Base-by-base conservation (phyloP, 2,888 invertebrate genomes). In the Melitaea athalia region DNA sequence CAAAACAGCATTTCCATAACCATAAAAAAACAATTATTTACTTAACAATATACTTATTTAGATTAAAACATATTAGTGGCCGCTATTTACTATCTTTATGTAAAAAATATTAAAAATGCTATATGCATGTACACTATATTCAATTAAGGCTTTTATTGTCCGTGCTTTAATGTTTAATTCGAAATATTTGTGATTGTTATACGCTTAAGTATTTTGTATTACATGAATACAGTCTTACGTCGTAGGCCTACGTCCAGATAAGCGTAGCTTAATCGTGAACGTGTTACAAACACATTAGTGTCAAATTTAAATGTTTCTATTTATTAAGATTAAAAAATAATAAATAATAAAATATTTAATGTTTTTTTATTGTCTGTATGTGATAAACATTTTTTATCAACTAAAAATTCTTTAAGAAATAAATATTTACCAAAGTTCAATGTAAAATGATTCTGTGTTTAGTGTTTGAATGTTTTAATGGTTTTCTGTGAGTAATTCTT, bases 161-260 rank as follows among this genome's bases (percentile, higher is more conserved):
- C 68, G 57, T 65, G 61, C 59, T 68, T 69, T 62, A 68, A 65
- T 60, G 52, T 70, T 68, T 60, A 52, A 65, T 68, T 78, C 73
- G 60, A 63, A 74, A 67, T 79, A 79, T 80, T 78, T 84, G 88
- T 89, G 86, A 87, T 86, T 80, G 72, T 75, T 74, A 77, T 84
- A 87, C 85, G 87, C 87, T 86, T 74, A 72, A 50, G 50, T 85
- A 77, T 67, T 68, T 63, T 42, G 69, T 69, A 68, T 64, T 67
- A 67, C 63, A 63, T 66, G 45, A 72, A 64, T 69, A 69, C 53
- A 61, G 69, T 31, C 8, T 31, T 33, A 33, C 33, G 53, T 33
- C 53, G 14, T 67, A 63, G 74, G 74, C 75, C 77, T 77, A 76
- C 74, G 68, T 73, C 73, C 71, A 63, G 7, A 57, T 59, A 78